Evolutionary conservation across 1,140 invertebrate genomes (phyloP).

Genomic region (Pogonomyrmex californicus): DNA sequence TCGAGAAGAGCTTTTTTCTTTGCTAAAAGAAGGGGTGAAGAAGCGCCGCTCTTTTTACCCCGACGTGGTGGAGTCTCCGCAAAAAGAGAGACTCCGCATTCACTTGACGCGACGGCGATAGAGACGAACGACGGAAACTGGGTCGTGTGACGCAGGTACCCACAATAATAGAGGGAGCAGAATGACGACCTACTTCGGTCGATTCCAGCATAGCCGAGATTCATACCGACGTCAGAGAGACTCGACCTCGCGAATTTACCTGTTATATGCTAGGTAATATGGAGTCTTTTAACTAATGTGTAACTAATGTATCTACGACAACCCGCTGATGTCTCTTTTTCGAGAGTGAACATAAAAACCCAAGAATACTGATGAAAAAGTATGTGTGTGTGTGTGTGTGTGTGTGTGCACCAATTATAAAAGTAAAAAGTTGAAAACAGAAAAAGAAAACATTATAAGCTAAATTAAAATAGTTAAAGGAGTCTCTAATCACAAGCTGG

Average conservation of each 20-base stretch:
- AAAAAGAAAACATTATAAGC: neutral
- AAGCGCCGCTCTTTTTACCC: slow-evolving; percentile 16
- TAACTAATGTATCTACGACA: neutral
- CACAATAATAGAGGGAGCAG: slow-evolving; percentile 62
- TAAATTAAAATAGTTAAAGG: neutral
- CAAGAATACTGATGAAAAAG: neutral
- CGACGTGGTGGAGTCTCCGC: neutral
- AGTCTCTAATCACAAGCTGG: neutral
- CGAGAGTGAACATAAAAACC: neutral
- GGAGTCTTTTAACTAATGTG: neutral
- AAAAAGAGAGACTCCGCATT: slow-evolving; percentile 50
- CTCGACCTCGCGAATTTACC: slow-evolving; percentile 33
- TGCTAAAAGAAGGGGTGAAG: slow-evolving; percentile 31
- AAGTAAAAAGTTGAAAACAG: too few species aligned
- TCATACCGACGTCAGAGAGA: slow-evolving; percentile 30
- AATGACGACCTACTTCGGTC: slow-evolving; percentile 61
- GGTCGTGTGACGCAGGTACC: slow-evolving; percentile 57
- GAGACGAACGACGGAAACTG: slow-evolving; percentile 52
- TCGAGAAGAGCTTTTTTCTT: slow-evolving; percentile 15
- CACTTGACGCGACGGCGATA: slow-evolving; percentile 17
- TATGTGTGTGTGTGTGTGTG: too few species aligned
- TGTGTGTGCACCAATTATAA: too few species aligned
- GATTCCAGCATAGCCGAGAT: slow-evolving; percentile 56
- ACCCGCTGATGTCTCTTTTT: neutral
- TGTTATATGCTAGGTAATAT: slow-evolving; percentile 5